These are phyloP conservation scores for Sphaerophoria rueppellii DNA, from an alignment of 2,888 invertebrate genomes.

Conservation along the genomic window DNA sequence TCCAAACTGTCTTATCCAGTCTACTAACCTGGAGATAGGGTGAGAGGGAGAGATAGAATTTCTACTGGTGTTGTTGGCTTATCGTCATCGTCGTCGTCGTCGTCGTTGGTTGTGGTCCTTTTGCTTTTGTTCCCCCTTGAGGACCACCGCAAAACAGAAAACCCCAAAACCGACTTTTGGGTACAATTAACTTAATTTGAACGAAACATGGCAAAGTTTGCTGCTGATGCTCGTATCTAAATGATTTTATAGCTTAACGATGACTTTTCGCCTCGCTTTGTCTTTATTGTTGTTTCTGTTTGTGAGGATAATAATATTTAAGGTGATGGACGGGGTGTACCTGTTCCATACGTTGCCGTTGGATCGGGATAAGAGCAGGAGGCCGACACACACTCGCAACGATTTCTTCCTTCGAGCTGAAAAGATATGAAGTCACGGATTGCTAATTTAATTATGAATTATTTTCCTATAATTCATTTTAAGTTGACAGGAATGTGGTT, in stretches of 20 bases:
- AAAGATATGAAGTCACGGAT: constrained; percentile 50
- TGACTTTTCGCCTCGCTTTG: constrained; percentile 52
- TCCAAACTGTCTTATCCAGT: not conserved
- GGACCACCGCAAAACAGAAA: constrained; percentile 50
- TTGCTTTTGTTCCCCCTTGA: constrained; percentile 3
- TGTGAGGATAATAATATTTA: constrained; percentile 8
- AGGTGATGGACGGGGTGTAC: not conserved
- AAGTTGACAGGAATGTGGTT: not conserved
- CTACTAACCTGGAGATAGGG: not conserved
- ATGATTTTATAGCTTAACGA: constrained; percentile 68
- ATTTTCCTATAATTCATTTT: constrained; percentile 40
- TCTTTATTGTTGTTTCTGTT: constrained; percentile 40
- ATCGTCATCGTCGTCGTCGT: not conserved
- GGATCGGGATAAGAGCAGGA: not conserved
- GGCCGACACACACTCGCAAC: not conserved
- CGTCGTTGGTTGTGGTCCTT: not conserved
- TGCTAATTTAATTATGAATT: constrained; percentile 67
- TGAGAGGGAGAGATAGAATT: too few relatives aligned
- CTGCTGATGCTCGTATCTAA: constrained; percentile 59
- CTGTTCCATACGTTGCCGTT: not conserved
- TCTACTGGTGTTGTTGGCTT: too few relatives aligned
- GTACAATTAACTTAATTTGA: constrained; percentile 73
- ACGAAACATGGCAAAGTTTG: constrained; percentile 68
- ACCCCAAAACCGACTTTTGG: constrained; percentile 64
- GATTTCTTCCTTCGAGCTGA: constrained; percentile 20